phyloP scores from a whole-genome alignment of 1,140 invertebrate species.

The Rhyacophila brunnea region DNA sequence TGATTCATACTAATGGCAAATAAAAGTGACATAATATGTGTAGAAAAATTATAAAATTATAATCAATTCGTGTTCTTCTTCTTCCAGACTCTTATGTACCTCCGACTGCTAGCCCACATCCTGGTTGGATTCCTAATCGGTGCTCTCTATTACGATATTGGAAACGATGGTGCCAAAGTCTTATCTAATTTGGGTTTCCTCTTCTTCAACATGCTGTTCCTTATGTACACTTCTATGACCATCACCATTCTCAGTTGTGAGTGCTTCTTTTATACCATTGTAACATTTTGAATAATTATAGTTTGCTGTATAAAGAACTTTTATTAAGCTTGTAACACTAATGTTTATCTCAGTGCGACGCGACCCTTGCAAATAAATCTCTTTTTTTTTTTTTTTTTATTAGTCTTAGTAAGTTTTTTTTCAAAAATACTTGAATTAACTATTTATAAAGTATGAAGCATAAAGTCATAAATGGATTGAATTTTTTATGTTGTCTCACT shows the following conservation, averaged over 20 bases:
- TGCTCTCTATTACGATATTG: constrained; percentile 88
- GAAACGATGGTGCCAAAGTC: constrained; percentile 91
- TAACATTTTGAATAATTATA: not conserved
- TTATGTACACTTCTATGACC: constrained; percentile 98
- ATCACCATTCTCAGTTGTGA: constrained; percentile 96
- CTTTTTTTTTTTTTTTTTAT: too few relatives aligned
- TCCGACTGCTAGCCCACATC: constrained; percentile 89
- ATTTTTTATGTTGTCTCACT: too few relatives aligned
- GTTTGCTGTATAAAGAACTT: not conserved
- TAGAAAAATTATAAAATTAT: too few relatives aligned
- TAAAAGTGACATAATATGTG: too few relatives aligned
- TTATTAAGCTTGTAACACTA: not conserved
- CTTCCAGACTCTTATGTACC: constrained; percentile 88
- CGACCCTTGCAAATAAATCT: too few relatives aligned
- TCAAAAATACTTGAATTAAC: too few relatives aligned
- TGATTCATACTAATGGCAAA: too few relatives aligned
- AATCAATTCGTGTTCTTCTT: too few relatives aligned
- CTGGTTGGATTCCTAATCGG: constrained; percentile 90
- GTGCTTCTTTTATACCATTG: constrained; percentile 45
- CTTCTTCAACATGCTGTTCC: constrained; percentile 97
- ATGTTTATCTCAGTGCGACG: too few relatives aligned
- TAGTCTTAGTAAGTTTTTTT: too few relatives aligned
- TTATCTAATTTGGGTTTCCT: constrained; percentile 94
- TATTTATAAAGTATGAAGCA: too few relatives aligned
- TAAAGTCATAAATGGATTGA: too few relatives aligned